Evolutionary conservation across 2,888 invertebrate species (phyloP).

Genomic region (Drosophila ochracea): DNA sequence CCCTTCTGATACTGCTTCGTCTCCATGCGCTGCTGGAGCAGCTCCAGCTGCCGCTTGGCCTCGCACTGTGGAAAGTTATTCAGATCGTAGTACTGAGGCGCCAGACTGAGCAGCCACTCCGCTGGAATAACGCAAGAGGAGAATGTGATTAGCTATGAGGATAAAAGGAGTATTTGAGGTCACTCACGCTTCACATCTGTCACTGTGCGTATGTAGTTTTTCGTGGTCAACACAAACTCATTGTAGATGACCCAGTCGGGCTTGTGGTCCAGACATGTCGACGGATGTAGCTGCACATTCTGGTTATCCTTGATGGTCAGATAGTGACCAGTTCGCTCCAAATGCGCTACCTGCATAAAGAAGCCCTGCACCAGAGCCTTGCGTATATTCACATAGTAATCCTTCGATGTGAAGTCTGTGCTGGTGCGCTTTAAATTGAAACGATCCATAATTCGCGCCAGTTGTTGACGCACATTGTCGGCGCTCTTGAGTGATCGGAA

Average conservation of each 20-base stretch:
- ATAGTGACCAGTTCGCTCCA: constrained; percentile 99
- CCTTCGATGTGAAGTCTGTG: constrained; percentile 99
- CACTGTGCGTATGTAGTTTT: constrained; percentile 99
- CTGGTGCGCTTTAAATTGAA: constrained; percentile 97
- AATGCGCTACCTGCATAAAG: constrained; percentile 99
- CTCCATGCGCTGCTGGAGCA: constrained; percentile 94
- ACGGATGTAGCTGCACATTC: constrained; percentile 99
- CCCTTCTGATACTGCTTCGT: constrained; percentile 95
- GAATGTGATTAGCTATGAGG: not conserved
- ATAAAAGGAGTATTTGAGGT: not conserved
- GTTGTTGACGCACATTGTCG: constrained; percentile 98
- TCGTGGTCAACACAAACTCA: constrained; percentile 99
- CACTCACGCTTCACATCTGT: constrained; percentile 98
- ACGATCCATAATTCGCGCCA: constrained; percentile 99
- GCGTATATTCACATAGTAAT: constrained; percentile 99
- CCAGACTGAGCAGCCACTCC: constrained; percentile 97
- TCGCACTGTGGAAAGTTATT: constrained; percentile 99
- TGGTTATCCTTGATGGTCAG: constrained; percentile 99
- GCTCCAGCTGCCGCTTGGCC: constrained; percentile 96
- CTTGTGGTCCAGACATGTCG: constrained; percentile 99
- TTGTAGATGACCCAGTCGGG: constrained; percentile 99
- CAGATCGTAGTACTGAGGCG: constrained; percentile 99
- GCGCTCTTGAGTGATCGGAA: constrained; percentile 99
- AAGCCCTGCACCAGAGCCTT: constrained; percentile 99
- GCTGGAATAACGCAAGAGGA: constrained; percentile 86